Conservation (phyloP, 1,140 invertebrate genomes). For the Camponotus floridanus region DNA sequence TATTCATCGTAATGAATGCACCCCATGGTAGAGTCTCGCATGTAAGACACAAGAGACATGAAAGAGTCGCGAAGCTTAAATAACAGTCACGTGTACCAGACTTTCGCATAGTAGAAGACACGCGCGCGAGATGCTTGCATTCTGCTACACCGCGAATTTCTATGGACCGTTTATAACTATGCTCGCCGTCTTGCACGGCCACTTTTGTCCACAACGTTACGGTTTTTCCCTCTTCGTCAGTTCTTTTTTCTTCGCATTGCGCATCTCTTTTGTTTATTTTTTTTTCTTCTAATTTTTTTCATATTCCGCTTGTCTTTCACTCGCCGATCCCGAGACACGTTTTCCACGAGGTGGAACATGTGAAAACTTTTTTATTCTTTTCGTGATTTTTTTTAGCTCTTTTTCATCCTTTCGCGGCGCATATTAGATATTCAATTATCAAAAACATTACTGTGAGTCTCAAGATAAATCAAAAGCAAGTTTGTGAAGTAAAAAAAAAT, state of each 20-base stretch:
- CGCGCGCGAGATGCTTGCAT: slow-evolving; percentile 70
- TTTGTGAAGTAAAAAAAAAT: neutral
- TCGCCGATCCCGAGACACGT: slow-evolving; percentile 47
- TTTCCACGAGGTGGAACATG: slow-evolving; percentile 39
- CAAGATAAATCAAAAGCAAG: slow-evolving; percentile 23
- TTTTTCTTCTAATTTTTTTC: slow-evolving; percentile 60
- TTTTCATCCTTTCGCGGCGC: slow-evolving; percentile 1
- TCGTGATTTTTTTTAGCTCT: slow-evolving; percentile 6
- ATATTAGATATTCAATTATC: slow-evolving; percentile 76
- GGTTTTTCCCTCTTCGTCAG: slow-evolving; percentile 54
- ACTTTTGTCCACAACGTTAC: slow-evolving; percentile 73
- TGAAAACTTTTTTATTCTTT: slow-evolving; percentile 25
- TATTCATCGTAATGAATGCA: slow-evolving; percentile 84
- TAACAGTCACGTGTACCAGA: slow-evolving; percentile 78
- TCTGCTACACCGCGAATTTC: slow-evolving; percentile 77
- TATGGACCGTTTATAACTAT: slow-evolving; percentile 80
- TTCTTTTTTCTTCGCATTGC: slow-evolving; percentile 46
- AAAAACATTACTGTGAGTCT: slow-evolving; percentile 21
- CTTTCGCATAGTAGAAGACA: slow-evolving; percentile 54
- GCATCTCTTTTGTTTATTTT: slow-evolving; percentile 57
- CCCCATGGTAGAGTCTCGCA: slow-evolving; percentile 83
- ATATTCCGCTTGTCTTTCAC: slow-evolving; percentile 19
- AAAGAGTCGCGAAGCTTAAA: slow-evolving; percentile 86
- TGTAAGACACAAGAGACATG: slow-evolving; percentile 85
- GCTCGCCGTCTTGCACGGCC: slow-evolving; percentile 75